Evolutionary conservation across 2,888 invertebrate genomes (phyloP).

Genomic region (Tiliacea aurago): DNA sequence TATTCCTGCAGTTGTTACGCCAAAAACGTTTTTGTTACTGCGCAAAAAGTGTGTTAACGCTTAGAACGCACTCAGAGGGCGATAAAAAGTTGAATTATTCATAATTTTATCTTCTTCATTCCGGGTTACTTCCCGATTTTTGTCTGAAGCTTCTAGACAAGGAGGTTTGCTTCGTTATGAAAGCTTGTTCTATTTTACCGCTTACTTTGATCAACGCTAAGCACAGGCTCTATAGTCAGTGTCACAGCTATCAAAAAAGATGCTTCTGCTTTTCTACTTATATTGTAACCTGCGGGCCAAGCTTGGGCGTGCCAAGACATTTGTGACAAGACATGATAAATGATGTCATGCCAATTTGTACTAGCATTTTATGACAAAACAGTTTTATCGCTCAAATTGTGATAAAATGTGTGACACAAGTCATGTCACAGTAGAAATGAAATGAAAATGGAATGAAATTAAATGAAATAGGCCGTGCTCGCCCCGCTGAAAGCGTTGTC

Average conservation of each 20-base stretch:
- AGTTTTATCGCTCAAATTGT: too few species aligned
- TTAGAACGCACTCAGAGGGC: conserved; percentile 22
- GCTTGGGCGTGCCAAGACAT: too few species aligned
- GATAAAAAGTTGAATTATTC: conserved; percentile 36
- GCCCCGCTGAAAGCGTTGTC: too few species aligned
- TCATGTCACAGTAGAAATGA: too few species aligned
- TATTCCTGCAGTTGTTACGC: conserved; percentile 37
- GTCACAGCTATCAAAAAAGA: background rate
- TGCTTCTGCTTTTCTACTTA: background rate
- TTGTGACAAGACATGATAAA: too few species aligned
- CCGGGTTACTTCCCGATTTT: conserved; percentile 14
- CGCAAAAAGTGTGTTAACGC: conserved; percentile 42
- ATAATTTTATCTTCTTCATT: conserved; percentile 29
- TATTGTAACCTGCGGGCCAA: too few species aligned
- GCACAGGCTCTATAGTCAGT: background rate
- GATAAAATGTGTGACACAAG: too few species aligned
- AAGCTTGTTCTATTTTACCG: background rate
- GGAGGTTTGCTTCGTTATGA: background rate
- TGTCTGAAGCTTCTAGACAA: background rate
- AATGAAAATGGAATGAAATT: too few species aligned
- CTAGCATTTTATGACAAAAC: too few species aligned
- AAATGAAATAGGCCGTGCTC: too few species aligned
- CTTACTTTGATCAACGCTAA: background rate
- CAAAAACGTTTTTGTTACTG: conserved; percentile 54
- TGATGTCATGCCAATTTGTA: too few species aligned